Conservation (phyloP, 2,888 invertebrate genomes). For the Spisula solida region DNA sequence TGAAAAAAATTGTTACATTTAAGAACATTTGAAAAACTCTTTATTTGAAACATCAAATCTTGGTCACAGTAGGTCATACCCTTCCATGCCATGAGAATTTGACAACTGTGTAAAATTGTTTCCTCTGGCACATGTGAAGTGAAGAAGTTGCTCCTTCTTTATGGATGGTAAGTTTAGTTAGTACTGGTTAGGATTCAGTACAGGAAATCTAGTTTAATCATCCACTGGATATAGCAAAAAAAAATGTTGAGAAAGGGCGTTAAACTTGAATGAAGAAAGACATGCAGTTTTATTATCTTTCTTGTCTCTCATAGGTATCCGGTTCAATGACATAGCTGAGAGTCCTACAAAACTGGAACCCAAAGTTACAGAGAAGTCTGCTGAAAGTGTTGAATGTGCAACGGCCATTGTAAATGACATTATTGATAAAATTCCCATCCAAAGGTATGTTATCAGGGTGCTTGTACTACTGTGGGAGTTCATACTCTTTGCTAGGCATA, state of each 20-base stretch:
- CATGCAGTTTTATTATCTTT: too few relatives aligned
- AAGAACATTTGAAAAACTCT: not conserved
- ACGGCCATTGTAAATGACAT: not conserved
- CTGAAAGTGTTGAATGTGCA: not conserved
- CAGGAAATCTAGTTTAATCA: too few relatives aligned
- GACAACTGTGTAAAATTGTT: too few relatives aligned
- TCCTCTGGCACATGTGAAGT: too few relatives aligned
- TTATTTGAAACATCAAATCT: not conserved
- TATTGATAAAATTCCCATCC: not conserved
- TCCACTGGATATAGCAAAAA: too few relatives aligned
- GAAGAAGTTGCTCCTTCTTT: too few relatives aligned
- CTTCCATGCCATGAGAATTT: not conserved
- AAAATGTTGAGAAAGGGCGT: too few relatives aligned
- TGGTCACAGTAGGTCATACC: not conserved
- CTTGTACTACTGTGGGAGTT: not conserved
- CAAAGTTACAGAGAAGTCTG: not conserved
- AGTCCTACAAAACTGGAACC: not conserved
- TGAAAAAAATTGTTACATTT: not conserved
- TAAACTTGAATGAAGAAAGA: too few relatives aligned
- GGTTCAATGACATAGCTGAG: constrained; percentile 3
- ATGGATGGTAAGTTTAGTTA: too few relatives aligned
- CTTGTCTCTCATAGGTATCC: not conserved
- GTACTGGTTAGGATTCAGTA: not conserved
- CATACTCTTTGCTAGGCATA: not conserved
- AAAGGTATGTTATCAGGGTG: not conserved